These are phyloP conservation scores for Campoletis raptor DNA, from an alignment of 2,888 invertebrate species.

Conservation along the genomic window DNA sequence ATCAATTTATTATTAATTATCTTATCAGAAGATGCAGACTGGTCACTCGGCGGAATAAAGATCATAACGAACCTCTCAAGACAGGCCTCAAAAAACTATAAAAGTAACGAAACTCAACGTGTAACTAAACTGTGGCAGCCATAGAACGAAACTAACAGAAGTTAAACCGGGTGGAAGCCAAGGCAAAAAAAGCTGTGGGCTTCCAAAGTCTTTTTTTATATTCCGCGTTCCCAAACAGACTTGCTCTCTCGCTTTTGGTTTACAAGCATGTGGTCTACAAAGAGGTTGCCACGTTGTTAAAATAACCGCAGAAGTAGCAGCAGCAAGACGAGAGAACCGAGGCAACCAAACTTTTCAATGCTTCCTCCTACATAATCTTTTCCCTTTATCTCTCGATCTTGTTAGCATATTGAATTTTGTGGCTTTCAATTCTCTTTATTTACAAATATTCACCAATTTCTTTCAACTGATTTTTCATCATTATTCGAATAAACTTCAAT, in stretches of 20 bases:
- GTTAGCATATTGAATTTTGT: slow-evolving; percentile 12
- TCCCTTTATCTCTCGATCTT: slow-evolving; percentile 44
- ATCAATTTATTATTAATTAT: background rate
- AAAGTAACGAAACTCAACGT: slow-evolving; percentile 40
- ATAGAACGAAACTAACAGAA: slow-evolving; percentile 50
- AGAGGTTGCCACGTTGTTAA: slow-evolving; percentile 85
- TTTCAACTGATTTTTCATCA: background rate
- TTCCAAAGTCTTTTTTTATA: slow-evolving; percentile 70
- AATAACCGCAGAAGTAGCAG: slow-evolving; percentile 83
- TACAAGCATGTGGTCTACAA: slow-evolving; percentile 85
- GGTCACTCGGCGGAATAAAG: background rate
- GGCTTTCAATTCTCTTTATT: background rate
- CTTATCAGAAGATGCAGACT: background rate
- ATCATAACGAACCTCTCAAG: background rate
- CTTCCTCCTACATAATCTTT: slow-evolving; percentile 36
- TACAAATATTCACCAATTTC: background rate
- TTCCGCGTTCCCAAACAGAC: slow-evolving; percentile 80
- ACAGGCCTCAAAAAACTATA: background rate
- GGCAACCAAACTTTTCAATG: slow-evolving; percentile 54
- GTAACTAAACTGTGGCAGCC: slow-evolving; percentile 50
- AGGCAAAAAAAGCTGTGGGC: slow-evolving; percentile 61
- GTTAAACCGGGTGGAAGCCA: slow-evolving; percentile 59
- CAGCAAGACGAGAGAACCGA: slow-evolving; percentile 68
- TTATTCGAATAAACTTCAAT: too few relatives aligned
- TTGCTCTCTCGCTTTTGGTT: slow-evolving; percentile 81